Conservation (phyloP, 2,888 invertebrate species). For the Luperina testacea region DNA sequence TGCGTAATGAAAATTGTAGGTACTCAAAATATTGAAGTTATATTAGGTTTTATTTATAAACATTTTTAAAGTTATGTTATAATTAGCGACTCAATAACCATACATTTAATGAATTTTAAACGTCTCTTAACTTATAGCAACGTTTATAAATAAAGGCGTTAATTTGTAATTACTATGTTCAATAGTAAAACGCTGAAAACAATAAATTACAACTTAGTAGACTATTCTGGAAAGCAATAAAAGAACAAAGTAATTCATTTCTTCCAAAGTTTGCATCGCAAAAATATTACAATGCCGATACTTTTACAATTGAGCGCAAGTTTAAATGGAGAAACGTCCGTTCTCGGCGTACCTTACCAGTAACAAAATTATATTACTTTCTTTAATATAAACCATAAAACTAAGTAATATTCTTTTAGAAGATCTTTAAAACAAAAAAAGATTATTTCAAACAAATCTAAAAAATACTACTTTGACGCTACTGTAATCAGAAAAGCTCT, state of each 20-base stretch:
- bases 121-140: too few relatives aligned
- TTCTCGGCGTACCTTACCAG: slow-evolving; percentile 10
- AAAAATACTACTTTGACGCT: slow-evolving; percentile 44
- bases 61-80: too few relatives aligned
- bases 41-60: background rate
- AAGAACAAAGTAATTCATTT: slow-evolving; percentile 34
- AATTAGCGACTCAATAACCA: background rate
- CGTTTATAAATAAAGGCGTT: background rate
- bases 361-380: slow-evolving; percentile 18
- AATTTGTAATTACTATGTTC: background rate
- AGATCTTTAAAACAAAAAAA: slow-evolving; percentile 10
- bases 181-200: background rate
- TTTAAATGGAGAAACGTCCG: slow-evolving; percentile 39
- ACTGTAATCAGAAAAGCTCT: slow-evolving; percentile 47
- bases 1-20: background rate
- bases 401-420: background rate
- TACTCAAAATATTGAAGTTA: too few relatives aligned
- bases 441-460: slow-evolving; percentile 39
- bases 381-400: slow-evolving; percentile 20
- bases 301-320: slow-evolving; percentile 48
- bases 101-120: background rate
- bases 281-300: slow-evolving; percentile 54
- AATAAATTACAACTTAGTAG: slow-evolving; percentile 10
- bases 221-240: slow-evolving; percentile 15
- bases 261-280: slow-evolving; percentile 41